Evolutionary conservation across 92 coral and sea anemone genomes (phyloP).

Genomic region (Zoanthus solanderi): DNA sequence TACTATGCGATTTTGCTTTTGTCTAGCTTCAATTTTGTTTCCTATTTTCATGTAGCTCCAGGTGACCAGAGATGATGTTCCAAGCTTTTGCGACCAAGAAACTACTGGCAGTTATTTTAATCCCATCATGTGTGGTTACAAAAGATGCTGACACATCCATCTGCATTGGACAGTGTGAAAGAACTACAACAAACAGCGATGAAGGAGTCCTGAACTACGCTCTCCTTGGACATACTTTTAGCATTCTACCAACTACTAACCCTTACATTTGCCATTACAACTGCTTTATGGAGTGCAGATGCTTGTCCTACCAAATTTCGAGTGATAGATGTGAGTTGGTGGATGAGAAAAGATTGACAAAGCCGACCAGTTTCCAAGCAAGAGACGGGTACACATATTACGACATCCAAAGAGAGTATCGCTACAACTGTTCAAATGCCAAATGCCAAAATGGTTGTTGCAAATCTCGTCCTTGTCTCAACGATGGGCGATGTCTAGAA

Average conservation of each 20-base stretch:
- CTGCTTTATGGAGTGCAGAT: conserved; percentile 1
- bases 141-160: background rate
- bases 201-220: background rate
- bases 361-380: background rate
- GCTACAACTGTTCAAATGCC: background rate
- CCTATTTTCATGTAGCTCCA: no score
- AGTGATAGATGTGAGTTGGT: background rate
- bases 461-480: background rate
- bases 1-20: no score
- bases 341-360: background rate
- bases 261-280: background rate
- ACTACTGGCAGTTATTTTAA: background rate
- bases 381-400: background rate
- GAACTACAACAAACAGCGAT: background rate
- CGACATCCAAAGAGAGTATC: background rate
- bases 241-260: background rate
- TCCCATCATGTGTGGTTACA: background rate
- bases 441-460: background rate
- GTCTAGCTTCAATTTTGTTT: no score
- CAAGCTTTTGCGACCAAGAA: no score
- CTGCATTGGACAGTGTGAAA: background rate
- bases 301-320: background rate
- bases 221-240: background rate
- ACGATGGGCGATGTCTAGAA: background rate
- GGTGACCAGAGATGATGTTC: background rate